These are phyloP conservation scores for Heliangelus exortis DNA, from an alignment of 2,797 vertebrate genomes.

Conservation along the genomic window DNA sequence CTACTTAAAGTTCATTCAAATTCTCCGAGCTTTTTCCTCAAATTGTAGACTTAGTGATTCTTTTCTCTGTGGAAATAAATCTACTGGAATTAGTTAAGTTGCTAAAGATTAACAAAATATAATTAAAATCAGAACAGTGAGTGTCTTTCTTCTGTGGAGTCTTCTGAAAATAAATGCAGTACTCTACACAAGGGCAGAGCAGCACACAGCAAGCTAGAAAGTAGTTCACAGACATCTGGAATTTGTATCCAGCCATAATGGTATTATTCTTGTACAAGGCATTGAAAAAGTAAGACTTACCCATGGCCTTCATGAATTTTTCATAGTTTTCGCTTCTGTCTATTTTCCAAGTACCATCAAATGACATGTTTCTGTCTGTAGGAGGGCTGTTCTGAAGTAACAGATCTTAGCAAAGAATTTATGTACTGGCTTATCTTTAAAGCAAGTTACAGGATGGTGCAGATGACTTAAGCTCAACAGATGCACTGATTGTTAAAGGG, in stretches of 20 bases:
- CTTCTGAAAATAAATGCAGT: not conserved
- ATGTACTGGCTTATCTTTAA: slow-evolving; percentile 82
- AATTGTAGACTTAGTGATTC: not conserved
- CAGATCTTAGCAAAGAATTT: slow-evolving; percentile 69
- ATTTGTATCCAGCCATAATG: not conserved
- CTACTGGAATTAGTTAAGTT: not conserved
- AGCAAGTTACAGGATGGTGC: slow-evolving; percentile 83
- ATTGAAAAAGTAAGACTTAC: slow-evolving; percentile 78
- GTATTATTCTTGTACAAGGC: not conserved
- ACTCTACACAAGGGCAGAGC: not conserved
- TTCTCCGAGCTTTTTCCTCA: not conserved
- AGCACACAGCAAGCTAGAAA: not conserved
- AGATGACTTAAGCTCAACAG: slow-evolving; percentile 87
- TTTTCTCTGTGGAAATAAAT: not conserved
- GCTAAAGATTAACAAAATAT: not conserved
- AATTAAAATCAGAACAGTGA: not conserved
- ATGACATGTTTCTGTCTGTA: slow-evolving; percentile 82
- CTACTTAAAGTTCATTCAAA: not conserved
- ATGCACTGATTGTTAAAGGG: not conserved
- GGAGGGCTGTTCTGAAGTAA: slow-evolving; percentile 3
- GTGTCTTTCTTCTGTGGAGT: not conserved
- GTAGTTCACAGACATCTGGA: not conserved
- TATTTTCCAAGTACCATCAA: slow-evolving; percentile 90
- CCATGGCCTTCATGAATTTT: slow-evolving; percentile 95
- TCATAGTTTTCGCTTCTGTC: slow-evolving; percentile 93